These are phyloP conservation scores for Maniola hyperantus DNA, from an alignment of 2,888 invertebrate species.

Conservation along the genomic window DNA sequence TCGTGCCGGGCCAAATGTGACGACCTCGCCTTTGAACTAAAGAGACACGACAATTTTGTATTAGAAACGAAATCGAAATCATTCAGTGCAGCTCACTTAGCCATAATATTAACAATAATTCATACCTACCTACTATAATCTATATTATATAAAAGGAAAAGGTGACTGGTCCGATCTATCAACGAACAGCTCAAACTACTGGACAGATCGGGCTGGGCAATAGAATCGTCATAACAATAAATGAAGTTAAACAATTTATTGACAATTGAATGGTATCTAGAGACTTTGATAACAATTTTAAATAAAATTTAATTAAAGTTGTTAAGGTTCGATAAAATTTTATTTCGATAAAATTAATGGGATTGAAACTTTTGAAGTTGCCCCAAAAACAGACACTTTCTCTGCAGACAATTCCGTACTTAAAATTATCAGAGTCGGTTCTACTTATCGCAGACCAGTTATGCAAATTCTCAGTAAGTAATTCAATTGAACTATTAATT, in stretches of 20 bases:
- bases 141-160: no score
- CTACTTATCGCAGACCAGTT: neutral
- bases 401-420: neutral
- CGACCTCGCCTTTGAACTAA: slow-evolving; percentile 62
- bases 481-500: neutral
- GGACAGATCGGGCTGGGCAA: no score
- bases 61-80: slow-evolving; percentile 42
- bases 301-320: no score
- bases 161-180: no score
- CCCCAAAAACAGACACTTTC: neutral
- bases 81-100: slow-evolving; percentile 15
- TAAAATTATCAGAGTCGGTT: neutral
- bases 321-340: no score
- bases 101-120: neutral
- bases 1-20: slow-evolving; percentile 72
- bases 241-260: no score
- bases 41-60: slow-evolving; percentile 36
- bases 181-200: no score
- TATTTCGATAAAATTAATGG: no score
- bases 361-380: neutral
- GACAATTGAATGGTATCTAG: no score
- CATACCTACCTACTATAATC: no score
- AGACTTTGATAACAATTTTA: no score
- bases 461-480: neutral
- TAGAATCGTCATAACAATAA: no score